Evolutionary conservation across 2,113 vertebrate species (phyloP), one percentile per base, ranked within the genome.

Genomic region (Pluvianellus socialis): DNA sequence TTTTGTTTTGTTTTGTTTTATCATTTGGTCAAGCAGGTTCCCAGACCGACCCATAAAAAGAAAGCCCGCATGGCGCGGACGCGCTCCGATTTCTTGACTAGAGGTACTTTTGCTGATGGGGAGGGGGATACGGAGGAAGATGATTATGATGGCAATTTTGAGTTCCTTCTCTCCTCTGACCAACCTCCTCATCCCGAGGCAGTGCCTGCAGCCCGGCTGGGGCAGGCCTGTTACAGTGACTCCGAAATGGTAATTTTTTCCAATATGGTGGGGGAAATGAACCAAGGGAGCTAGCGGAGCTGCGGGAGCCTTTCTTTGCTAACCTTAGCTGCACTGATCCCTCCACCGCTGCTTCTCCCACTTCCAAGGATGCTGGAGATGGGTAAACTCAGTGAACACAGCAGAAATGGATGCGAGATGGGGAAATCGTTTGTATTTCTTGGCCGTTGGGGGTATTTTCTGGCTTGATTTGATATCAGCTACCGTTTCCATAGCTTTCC

Each of bases 41-140:
- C 98, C 98, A 98, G 98, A 96, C 98, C 97, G 96, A 97, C 98
- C 98, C 99, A 99, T 99, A 99, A 99, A 99, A 99, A 99, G 99
- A 99, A 99, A 99, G 99, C 99, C 98, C 98, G 99, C 98, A 99
- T 99, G 99, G 99, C 99, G 93, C 99, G 99, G 98, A 99, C 99
- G 42, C 99, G 99, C 98, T 99, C 99, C 97, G 99, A 99, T 99
- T 99, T 99, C 98, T 99, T 99, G 98, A 99, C 99, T 99, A 99
- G 99, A 97, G 98, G 98, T 98, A 98, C 99, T 98, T 97, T 98
- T 98, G 98, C 98, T 87, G 98, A 98, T 96, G 98, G 98, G 97
- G 99, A 99, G 98, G 99, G 98, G 96, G 99, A 99, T 96, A 99
- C 99, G 87, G 99, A 99, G 97, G 99, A 99, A 98, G 99, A 99